Conservation (phyloP, 2,113 vertebrate species). For the Panthera leo region DNA sequence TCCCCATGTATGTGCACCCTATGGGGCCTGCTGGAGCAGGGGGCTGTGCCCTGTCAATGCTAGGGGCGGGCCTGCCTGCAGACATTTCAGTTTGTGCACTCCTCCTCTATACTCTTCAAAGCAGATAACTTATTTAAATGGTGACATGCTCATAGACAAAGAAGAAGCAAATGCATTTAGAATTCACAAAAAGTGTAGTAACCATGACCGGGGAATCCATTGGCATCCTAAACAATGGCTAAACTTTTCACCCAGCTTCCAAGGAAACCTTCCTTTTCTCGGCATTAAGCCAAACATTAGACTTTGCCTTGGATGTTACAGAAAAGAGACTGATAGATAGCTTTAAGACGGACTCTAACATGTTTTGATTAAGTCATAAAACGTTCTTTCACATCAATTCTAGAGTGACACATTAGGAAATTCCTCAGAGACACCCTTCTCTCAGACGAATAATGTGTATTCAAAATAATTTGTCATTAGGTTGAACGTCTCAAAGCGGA, state of each 20-base stretch:
- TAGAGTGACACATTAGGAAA: slow-evolving; percentile 8
- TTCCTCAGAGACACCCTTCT: slow-evolving; percentile 21
- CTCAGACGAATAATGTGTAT: background rate
- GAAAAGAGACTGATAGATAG: background rate
- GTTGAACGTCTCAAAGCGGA: slow-evolving; percentile 22
- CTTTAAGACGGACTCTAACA: background rate
- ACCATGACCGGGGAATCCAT: background rate
- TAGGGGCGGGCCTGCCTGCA: background rate
- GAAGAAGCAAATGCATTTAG: background rate
- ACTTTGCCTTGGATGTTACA: background rate
- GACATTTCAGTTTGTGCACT: background rate
- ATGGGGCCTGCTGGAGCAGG: background rate
- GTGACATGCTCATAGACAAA: background rate
- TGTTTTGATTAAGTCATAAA: slow-evolving; percentile 52
- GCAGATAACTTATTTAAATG: background rate
- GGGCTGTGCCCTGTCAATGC: background rate
- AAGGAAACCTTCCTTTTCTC: background rate
- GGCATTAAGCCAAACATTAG: background rate
- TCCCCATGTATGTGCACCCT: too few relatives aligned
- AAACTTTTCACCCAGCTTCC: background rate
- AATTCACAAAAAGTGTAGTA: background rate
- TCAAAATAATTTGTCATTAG: slow-evolving; percentile 42
- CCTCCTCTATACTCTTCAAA: background rate
- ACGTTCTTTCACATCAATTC: slow-evolving; percentile 34
- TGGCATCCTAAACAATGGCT: background rate